These are phyloP conservation scores for Meles meles DNA, from an alignment of 2,113 vertebrate species.

Conservation along the genomic window DNA sequence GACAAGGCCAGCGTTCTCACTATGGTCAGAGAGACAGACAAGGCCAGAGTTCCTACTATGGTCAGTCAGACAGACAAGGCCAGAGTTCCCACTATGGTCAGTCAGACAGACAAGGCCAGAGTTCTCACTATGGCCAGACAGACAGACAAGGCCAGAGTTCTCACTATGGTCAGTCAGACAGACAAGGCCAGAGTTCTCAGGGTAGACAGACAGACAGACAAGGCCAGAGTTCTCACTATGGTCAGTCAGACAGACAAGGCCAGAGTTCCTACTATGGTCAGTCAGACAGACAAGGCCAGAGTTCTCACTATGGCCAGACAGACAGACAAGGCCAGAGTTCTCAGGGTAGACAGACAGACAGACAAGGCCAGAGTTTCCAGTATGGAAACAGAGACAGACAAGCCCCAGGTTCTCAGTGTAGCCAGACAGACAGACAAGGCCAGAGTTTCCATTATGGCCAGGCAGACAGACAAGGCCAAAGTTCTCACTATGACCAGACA, in stretches of 20 bases:
- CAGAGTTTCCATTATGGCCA: accelerated
- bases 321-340: background rate
- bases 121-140: accelerated
- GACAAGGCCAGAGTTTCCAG: accelerated
- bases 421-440: background rate
- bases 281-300: background rate
- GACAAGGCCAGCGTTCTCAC: background rate
- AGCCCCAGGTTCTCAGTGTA: accelerated
- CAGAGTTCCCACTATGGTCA: accelerated
- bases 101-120: background rate
- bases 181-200: background rate
- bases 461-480: background rate
- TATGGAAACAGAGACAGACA: background rate
- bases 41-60: background rate
- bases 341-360: background rate
- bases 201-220: background rate
- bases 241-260: background rate
- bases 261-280: background rate
- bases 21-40: background rate
- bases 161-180: background rate
- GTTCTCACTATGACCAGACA: accelerated
- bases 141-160: background rate
- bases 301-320: background rate
- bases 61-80: background rate
- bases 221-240: accelerated